Base-by-base conservation (phyloP, 2,888 invertebrate genomes). In the Drosophila vallismaia region DNA sequence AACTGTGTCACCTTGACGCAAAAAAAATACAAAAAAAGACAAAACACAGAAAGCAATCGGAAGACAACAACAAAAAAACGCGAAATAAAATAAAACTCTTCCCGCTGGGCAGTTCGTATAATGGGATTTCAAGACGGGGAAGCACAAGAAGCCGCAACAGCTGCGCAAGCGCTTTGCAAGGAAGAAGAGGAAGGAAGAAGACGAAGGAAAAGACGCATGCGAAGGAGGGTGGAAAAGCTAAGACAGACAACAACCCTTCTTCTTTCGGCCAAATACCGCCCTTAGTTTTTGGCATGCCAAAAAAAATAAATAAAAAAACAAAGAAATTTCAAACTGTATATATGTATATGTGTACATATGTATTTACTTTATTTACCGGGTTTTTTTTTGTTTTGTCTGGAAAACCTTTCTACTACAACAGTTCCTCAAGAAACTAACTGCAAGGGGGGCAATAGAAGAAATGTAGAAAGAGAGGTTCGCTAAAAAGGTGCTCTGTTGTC, bases 391-490 rank as follows among this genome's bases (percentile, higher is more conserved):
- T 48, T 57, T 36, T 70, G 69, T 70, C 53, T 62, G 71, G 70
- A 70, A 68, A 82, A 74, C 80, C 77, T 82, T 81, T 85, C 79
- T 77, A 79, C 76, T 76, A 75, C 28, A 4, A 28, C 85, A 64
- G 67, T 79, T 86, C 77, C 71, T 77, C 48, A 83, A 79, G 72
- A 80, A 79, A 86, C 80, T 75, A 83, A 86, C 81, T 69, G 38
- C 31, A 38, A 31, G 49, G 24, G 49, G 10, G 49, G 28, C 4
- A 2, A 28, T 28, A 28, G 28, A 28, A 28, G 38, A 52, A 36
- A 19, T 19, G 19, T 45, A 19, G 31, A 19, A 31, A 36, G 19
- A n/a, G 49, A 64, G 71, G 62, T 40, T 9, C 12, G 58, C 33
- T 42, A 50, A 62, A 58, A 50, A 62, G 62, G 60, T 63, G 60